Percentiles rank a stretch among this genome's conserved stretches.
Evolutionary conservation across 2,113 vertebrate genomes (phyloP).

Genomic region (Labrus mixtus): DNA sequence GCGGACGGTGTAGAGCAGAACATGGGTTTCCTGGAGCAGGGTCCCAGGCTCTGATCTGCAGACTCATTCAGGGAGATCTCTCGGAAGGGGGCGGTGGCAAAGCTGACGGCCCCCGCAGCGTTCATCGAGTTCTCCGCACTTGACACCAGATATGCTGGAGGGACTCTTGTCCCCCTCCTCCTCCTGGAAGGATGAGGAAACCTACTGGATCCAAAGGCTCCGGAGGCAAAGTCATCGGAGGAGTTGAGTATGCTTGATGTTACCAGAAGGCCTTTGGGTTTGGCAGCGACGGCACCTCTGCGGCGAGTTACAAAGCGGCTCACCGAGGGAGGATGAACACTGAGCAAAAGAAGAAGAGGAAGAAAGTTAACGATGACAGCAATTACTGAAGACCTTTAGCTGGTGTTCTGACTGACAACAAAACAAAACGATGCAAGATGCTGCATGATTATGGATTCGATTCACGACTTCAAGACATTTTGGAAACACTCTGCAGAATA

Average conservation of each 20-base stretch:
- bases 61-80: slow-evolving; percentile 66
- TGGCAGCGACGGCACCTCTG: slow-evolving; percentile 17
- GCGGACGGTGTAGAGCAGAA: slow-evolving; percentile 79
- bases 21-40: slow-evolving; percentile 59
- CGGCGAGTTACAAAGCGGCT: slow-evolving; percentile 73
- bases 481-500: not conserved
- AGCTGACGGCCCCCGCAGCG: slow-evolving; percentile 8
- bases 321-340: slow-evolving; percentile 33
- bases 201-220: not conserved
- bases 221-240: slow-evolving; percentile 71
- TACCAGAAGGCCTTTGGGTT: slow-evolving; percentile 21
- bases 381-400: not conserved
- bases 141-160: not conserved
- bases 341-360: slow-evolving; percentile 18
- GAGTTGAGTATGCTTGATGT: slow-evolving; percentile 54
- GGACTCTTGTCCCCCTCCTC: slow-evolving; percentile 14
- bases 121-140: slow-evolving; percentile 55
- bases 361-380: not conserved
- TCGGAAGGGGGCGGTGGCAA: slow-evolving; percentile 10
- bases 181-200: not conserved
- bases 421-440: not conserved
- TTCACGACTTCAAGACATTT: not conserved
- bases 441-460: not conserved
- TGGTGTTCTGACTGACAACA: not conserved
- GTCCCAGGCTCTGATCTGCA: slow-evolving; percentile 36